A percentile compares a stretch with the other conserved stretches of the same genome.
Evolutionary conservation across 2,888 invertebrate species (phyloP).

Genomic region (Crossocerus cetratus): DNA sequence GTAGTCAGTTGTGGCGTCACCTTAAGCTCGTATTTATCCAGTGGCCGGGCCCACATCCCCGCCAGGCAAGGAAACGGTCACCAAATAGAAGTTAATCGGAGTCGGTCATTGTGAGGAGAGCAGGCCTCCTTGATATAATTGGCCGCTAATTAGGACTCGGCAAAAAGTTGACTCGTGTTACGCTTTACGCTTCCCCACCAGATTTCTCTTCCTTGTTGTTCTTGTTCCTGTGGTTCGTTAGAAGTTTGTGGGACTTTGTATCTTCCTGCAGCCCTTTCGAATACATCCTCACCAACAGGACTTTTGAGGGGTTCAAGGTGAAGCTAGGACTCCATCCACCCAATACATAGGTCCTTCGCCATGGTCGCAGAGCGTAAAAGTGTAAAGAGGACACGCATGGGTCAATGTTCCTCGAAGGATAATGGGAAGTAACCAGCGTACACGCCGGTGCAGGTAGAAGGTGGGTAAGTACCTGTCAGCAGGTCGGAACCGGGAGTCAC

Average conservation of each 20-base stretch:
- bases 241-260: slow-evolving; percentile 20
- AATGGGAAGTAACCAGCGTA: slow-evolving; percentile 12
- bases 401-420: background rate
- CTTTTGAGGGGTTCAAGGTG: no score
- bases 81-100: slow-evolving; percentile 70
- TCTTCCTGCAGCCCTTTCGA: slow-evolving; percentile 27
- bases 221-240: slow-evolving; percentile 24
- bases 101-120: slow-evolving; percentile 67
- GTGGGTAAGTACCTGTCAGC: slow-evolving; percentile 52
- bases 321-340: no score
- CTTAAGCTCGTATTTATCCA: slow-evolving; percentile 65
- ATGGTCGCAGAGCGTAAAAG: background rate
- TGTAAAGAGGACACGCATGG: background rate
- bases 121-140: slow-evolving; percentile 72
- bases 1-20: slow-evolving; percentile 38
- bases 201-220: background rate
- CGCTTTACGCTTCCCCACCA: slow-evolving; percentile 14
- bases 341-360: no score
- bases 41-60: slow-evolving; percentile 52
- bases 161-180: slow-evolving; percentile 59
- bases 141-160: slow-evolving; percentile 69
- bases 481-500: slow-evolving; percentile 34
- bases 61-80: slow-evolving; percentile 65
- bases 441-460: slow-evolving; percentile 44
- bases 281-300: slow-evolving; percentile 8